Evolutionary conservation across 2,113 vertebrate species (phyloP).

Genomic region (Bolborhynchus lineola): DNA sequence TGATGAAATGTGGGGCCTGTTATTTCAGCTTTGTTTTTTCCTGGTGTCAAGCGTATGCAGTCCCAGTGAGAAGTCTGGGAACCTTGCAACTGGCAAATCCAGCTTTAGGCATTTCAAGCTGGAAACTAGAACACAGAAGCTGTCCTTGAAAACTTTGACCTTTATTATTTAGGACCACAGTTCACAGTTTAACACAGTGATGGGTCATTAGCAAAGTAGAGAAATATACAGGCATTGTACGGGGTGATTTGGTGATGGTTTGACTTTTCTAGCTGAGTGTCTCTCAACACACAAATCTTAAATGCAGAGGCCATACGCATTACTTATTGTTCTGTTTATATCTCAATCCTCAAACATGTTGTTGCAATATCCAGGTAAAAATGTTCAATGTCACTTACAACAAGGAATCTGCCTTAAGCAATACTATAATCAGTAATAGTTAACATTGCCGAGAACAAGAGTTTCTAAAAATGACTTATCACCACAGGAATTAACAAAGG

Average conservation of each 20-base stretch:
- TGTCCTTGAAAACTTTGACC: not conserved
- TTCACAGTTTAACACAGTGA: not conserved
- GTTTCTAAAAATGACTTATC: conserved; percentile 5
- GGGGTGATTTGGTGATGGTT: not conserved
- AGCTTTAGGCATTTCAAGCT: not conserved
- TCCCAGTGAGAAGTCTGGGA: not conserved
- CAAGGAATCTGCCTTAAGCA: conserved; percentile 5
- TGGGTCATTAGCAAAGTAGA: not conserved
- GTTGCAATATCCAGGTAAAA: conserved; percentile 29
- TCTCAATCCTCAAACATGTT: not conserved
- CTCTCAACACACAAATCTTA: not conserved
- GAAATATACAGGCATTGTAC: not conserved
- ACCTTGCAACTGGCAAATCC: not conserved
- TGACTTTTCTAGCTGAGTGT: not conserved
- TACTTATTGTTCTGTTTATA: not conserved
- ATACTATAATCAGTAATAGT: not conserved
- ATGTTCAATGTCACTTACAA: conserved; percentile 38
- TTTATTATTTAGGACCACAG: not conserved
- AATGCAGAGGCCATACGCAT: not conserved
- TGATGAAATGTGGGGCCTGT: not conserved
- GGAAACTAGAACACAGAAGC: not conserved
- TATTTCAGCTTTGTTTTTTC: not conserved
- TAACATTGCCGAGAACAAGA: not conserved
- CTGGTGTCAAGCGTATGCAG: not conserved
- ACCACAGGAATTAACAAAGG: not conserved